These are phyloP conservation scores for Coptodon rendalli DNA, from an alignment of 2,113 vertebrate genomes.

Conservation along the genomic window DNA sequence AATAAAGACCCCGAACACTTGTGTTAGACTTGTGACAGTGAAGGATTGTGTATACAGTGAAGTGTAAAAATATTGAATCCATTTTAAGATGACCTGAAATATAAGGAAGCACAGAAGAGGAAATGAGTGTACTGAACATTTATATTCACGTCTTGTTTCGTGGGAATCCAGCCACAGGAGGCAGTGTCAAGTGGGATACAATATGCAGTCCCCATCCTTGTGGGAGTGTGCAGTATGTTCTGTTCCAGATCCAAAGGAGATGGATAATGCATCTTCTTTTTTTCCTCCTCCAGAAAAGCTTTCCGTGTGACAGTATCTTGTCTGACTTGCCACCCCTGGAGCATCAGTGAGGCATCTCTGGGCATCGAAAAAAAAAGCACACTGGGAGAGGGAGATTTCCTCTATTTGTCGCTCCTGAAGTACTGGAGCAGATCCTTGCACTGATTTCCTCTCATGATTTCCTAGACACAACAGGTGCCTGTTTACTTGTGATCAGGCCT, in stretches of 20 bases:
- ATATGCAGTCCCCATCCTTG: neutral
- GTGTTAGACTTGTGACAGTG: neutral
- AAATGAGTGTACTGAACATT: neutral
- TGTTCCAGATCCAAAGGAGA: conserved; percentile 9
- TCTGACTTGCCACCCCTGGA: neutral
- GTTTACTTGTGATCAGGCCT: neutral
- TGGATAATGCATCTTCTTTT: conserved; percentile 15
- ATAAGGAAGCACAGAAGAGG: neutral
- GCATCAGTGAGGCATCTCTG: conserved; percentile 9
- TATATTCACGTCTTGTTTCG: neutral
- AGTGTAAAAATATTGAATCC: neutral
- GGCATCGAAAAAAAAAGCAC: neutral
- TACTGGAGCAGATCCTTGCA: neutral
- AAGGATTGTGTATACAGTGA: neutral
- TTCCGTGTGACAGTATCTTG: neutral
- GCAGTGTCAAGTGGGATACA: neutral
- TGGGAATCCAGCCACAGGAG: neutral
- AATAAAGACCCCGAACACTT: neutral
- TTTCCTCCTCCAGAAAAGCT: conserved; percentile 8
- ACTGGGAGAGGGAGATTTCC: neutral
- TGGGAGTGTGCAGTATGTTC: neutral
- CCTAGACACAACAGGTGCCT: neutral
- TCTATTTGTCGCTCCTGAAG: neutral
- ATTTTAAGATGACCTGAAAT: neutral
- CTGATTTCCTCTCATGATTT: neutral